Percentiles rank a stretch among this genome's conserved stretches.
These are phyloP conservation scores for Turdus rufiventris DNA, from an alignment of 2,113 vertebrate species.

Conservation along the genomic window DNA sequence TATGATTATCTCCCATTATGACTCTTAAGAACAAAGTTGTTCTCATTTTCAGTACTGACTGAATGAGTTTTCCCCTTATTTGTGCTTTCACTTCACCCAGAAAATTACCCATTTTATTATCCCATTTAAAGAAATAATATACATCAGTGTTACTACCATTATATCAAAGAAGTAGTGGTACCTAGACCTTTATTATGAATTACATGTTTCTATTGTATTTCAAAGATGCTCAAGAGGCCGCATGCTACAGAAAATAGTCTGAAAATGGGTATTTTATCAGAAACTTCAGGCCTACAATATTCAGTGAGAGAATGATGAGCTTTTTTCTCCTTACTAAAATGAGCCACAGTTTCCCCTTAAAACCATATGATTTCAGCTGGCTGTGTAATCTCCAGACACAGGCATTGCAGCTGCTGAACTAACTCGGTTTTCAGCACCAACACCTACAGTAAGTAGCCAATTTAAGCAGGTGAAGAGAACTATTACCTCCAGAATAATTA, in stretches of 20 bases:
- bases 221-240: not conserved
- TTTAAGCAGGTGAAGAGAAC: not conserved
- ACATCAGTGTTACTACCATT: not conserved
- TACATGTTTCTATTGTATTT: not conserved
- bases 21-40: not conserved
- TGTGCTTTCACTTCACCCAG: not conserved
- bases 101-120: slow-evolving; percentile 10
- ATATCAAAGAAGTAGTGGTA: not conserved
- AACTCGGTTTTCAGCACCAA: not conserved
- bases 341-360: not conserved
- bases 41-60: not conserved
- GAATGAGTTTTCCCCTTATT: not conserved
- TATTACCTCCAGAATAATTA: not conserved
- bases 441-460: not conserved
- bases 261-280: not conserved
- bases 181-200: not conserved
- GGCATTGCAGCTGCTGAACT: not conserved
- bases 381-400: not conserved
- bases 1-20: not conserved
- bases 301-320: not conserved
- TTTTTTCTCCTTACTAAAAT: not conserved
- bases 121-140: not conserved
- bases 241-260: not conserved
- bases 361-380: not conserved
- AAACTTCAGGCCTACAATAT: not conserved